Base-by-base conservation (phyloP, 2,797 vertebrate genomes). In the Huso huso region DNA sequence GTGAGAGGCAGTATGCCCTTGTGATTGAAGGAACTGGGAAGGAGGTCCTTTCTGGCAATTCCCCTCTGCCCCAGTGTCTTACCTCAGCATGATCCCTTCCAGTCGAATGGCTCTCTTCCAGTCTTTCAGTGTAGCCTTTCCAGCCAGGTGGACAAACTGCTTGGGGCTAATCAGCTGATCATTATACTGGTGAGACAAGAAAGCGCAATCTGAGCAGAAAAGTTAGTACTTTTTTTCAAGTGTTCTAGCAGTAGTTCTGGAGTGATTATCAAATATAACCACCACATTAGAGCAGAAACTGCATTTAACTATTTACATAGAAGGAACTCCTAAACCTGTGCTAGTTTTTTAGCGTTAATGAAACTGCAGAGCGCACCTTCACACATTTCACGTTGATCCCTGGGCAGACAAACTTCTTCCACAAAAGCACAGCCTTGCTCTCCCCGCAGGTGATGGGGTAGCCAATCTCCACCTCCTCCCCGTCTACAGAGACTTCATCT, bases 361-460 rank as follows among this genome's bases (percentile, higher is more conserved):
- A 37, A 37, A 37, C 37, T 37, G 49, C 23, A 15, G 10, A 51
- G 65, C 67, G 80, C 76, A 99, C 97, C 94, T 98, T 98, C 6
- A 99, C 95, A 76, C 97, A 99, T 75, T 96, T 98, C 52, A 99
- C 96, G 64, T 99, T 99, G 83, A 99, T 99, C 77, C 97, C 97
- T 0, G 97, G 97, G 70, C 97, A 99, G 61, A 99, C 95, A 72
- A 99, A 99, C 73, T 99, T 99, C 88, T 99, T 98, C 87, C 96
- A 90, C 5, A 99, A 86, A 71, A 99, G 81, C 75, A 97, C 82
- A 48, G 97, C 97, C 88, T 98, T 97, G 78, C 93, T 91, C 77
- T 99, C 97, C 7, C 97, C 97, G 0, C 97, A 99, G 1, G 97
- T 99, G 78, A 99, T 98, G 12, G 95, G 93, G 68, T 93, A 98